Conservation (phyloP, 2,113 vertebrate genomes). For the Thermophis baileyi region DNA sequence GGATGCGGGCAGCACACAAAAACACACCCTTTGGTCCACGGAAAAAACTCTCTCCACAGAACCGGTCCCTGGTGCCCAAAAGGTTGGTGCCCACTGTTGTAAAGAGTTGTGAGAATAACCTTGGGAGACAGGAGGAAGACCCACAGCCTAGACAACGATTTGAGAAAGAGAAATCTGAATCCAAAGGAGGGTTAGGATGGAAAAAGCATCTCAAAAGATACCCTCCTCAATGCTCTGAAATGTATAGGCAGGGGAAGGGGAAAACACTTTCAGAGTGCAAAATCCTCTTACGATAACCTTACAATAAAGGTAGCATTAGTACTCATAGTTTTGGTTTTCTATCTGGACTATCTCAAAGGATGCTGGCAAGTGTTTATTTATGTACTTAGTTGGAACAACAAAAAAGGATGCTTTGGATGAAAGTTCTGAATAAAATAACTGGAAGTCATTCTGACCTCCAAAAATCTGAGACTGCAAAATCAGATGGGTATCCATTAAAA, state of each 20-base stretch:
- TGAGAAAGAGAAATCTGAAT: neutral
- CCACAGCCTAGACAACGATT: neutral
- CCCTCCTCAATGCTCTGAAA: neutral
- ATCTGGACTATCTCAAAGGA: neutral
- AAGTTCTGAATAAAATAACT: neutral
- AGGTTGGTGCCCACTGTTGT: neutral
- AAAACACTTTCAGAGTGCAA: neutral
- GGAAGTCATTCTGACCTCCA: neutral
- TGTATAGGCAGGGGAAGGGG: neutral
- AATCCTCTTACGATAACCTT: neutral
- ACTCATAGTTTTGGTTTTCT: neutral
- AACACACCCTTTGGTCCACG: too few relatives aligned
- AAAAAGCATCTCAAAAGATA: neutral
- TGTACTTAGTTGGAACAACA: neutral
- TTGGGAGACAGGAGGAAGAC: neutral
- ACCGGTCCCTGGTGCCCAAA: too few relatives aligned
- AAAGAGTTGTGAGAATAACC: neutral
- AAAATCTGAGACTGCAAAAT: neutral
- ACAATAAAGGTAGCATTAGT: neutral
- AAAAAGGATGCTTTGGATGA: neutral
- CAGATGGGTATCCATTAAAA: neutral
- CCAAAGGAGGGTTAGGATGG: neutral
- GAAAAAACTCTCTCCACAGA: too few relatives aligned
- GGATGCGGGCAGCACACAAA: too few relatives aligned
- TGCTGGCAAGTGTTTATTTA: neutral